Percentiles rank a stretch among this genome's conserved stretches.
Conservation (phyloP, 2,888 invertebrate genomes). For the Hecatera dysodea region DNA sequence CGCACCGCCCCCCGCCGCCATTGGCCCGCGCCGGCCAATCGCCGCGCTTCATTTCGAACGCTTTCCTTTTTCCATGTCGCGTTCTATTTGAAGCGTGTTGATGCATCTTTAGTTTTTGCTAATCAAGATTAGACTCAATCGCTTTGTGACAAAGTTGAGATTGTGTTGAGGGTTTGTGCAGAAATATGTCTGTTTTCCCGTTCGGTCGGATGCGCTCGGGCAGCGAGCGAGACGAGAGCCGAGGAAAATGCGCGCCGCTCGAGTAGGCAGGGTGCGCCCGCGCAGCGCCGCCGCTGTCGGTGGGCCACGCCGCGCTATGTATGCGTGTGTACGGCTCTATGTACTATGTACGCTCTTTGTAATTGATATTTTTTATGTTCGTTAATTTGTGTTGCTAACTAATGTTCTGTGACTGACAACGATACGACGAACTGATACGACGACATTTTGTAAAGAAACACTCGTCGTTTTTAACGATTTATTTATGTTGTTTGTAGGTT, state of each 20-base stretch:
- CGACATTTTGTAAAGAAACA: constrained; percentile 25
- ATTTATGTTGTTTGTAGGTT: constrained; percentile 34
- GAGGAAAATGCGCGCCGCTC: constrained; percentile 79
- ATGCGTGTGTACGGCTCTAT: constrained; percentile 41
- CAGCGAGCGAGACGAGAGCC: constrained; percentile 83
- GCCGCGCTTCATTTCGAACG: constrained; percentile 88
- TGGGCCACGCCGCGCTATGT: constrained; percentile 50
- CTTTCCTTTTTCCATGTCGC: constrained; percentile 89
- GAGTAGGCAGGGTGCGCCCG: constrained; percentile 71
- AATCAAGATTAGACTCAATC: constrained; percentile 66
- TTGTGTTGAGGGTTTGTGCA: constrained; percentile 36
- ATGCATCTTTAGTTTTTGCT: constrained; percentile 76
- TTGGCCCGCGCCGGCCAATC: constrained; percentile 88
- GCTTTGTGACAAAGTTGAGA: constrained; percentile 20
- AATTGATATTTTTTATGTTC: constrained; percentile 85
- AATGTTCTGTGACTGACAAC: constrained; percentile 57
- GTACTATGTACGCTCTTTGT: constrained; percentile 71
- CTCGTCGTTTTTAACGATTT: constrained; percentile 24
- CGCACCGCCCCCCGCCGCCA: constrained; percentile 82
- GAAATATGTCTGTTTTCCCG: constrained; percentile 86
- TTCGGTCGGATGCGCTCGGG: constrained; percentile 88
- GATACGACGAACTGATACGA: constrained; percentile 54
- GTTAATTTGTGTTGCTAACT: constrained; percentile 76
- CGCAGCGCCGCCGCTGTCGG: constrained; percentile 43
- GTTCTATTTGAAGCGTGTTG: constrained; percentile 89